phyloP scores from a whole-genome alignment of 1,140 invertebrate species.

The Hermatobates lingyangjiaoensis region DNA sequence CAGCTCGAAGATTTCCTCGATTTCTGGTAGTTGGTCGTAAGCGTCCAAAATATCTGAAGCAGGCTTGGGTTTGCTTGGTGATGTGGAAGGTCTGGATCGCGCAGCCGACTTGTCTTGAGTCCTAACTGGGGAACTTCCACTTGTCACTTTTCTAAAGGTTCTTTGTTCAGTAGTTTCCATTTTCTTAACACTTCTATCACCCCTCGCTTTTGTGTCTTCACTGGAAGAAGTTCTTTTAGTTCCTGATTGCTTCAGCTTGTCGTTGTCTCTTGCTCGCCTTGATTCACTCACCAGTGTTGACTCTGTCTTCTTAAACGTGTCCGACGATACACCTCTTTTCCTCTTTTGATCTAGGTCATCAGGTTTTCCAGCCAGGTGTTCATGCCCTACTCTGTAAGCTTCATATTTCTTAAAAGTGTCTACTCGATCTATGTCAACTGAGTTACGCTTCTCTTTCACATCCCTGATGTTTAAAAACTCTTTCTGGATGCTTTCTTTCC shows the following conservation, averaged over 20 bases:
- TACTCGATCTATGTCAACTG: neutral
- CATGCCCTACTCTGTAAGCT: neutral
- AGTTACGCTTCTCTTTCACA: neutral
- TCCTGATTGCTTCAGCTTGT: no score
- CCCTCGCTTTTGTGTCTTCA: no score
- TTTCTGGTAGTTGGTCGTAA: constrained; percentile 26
- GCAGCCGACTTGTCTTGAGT: no score
- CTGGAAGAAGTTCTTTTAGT: no score
- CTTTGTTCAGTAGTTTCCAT: no score
- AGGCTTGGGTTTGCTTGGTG: constrained; percentile 19
- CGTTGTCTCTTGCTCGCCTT: no score
- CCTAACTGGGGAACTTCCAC: no score
- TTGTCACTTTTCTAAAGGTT: no score
- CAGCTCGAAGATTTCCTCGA: constrained; percentile 50
- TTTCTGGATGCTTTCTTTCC: neutral
- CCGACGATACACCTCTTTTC: neutral
- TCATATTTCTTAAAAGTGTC: neutral
- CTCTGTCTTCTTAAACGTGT: neutral
- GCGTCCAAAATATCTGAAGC: neutral
- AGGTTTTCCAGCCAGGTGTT: neutral
- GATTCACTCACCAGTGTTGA: neutral
- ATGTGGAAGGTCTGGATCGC: no score
- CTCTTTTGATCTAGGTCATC: neutral
- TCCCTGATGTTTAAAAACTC: neutral
- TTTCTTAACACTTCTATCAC: no score